phyloP scores from a whole-genome alignment of 2,888 invertebrate species.

The Drosophila algonquin region DNA sequence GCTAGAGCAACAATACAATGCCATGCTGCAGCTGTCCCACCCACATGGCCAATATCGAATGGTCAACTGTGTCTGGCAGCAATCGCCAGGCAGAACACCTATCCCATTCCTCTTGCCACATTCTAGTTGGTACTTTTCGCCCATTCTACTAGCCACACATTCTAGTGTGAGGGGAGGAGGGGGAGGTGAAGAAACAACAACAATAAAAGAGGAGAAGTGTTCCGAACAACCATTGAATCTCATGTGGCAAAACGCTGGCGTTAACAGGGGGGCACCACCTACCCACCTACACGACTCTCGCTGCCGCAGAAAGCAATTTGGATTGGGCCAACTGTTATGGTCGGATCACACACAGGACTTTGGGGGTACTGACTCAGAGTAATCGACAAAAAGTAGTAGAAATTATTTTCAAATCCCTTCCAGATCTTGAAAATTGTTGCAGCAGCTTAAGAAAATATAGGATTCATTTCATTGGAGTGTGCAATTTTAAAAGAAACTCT shows the following conservation, averaged over 20 bases:
- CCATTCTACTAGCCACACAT: no score
- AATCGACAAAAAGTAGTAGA: background rate
- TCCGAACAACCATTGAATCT: slow-evolving; percentile 43
- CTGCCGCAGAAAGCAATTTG: slow-evolving; percentile 38
- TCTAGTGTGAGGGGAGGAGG: slow-evolving; percentile 19
- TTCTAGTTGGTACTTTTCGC: background rate
- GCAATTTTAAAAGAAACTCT: no score
- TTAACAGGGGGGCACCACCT: slow-evolving; percentile 11
- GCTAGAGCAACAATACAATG: slow-evolving; percentile 21
- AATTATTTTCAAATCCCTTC: background rate
- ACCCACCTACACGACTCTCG: slow-evolving; percentile 10
- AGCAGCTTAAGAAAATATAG: background rate
- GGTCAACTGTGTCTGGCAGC: slow-evolving; percentile 9
- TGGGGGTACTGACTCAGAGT: background rate
- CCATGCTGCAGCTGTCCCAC: slow-evolving; percentile 47
- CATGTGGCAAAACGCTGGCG: slow-evolving; percentile 31
- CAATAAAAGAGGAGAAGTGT: slow-evolving; percentile 44
- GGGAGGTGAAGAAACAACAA: slow-evolving; percentile 30
- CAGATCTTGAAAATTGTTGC: background rate
- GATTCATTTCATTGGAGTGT: background rate
- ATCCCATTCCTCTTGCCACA: background rate
- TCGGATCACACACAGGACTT: slow-evolving; percentile 30
- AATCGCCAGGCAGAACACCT: slow-evolving; percentile 5
- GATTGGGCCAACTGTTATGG: slow-evolving; percentile 16
- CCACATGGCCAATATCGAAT: slow-evolving; percentile 35